phyloP scores from a whole-genome alignment of 2,113 vertebrate species.

The Dicrurus megarhynchus region DNA sequence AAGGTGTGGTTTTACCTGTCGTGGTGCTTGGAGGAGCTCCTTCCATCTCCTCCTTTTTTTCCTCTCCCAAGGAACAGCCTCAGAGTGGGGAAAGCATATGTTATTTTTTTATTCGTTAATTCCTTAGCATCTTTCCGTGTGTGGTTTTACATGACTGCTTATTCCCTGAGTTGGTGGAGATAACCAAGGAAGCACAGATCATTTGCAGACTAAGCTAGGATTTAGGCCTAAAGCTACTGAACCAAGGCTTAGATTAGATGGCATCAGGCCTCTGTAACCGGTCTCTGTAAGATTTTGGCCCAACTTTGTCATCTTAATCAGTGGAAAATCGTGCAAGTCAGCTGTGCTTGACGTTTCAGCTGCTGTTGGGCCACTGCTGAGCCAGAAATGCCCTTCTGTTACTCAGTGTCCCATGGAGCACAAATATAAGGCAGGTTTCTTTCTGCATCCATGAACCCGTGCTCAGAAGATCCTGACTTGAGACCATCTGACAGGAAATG shows the following conservation, averaged over 20 bases:
- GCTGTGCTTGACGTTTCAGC: slow-evolving; percentile 30
- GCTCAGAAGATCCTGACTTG: neutral
- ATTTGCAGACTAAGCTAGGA: slow-evolving; percentile 37
- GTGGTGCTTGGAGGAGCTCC: neutral
- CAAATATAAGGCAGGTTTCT: neutral
- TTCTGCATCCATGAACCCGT: neutral
- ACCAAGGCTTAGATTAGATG: slow-evolving; percentile 44
- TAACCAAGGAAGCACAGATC: slow-evolving; percentile 25
- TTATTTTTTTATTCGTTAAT: slow-evolving; percentile 23
- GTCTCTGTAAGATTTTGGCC: slow-evolving; percentile 32
- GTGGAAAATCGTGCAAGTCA: slow-evolving; percentile 54
- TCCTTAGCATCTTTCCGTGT: neutral
- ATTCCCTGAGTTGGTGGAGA: slow-evolving; percentile 24
- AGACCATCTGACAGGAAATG: neutral
- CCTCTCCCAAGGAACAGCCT: neutral
- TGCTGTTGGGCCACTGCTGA: neutral
- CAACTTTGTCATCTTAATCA: slow-evolving; percentile 58
- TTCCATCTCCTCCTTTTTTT: neutral
- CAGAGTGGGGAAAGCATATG: neutral
- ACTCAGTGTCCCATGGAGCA: neutral
- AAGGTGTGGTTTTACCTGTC: neutral
- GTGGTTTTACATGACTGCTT: slow-evolving; percentile 31
- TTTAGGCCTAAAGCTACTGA: slow-evolving; percentile 50
- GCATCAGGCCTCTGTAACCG: slow-evolving; percentile 44
- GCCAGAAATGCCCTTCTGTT: slow-evolving; percentile 46